These are phyloP conservation scores for Dicaeum eximium DNA, from an alignment of 2,113 vertebrate genomes.

Conservation along the genomic window DNA sequence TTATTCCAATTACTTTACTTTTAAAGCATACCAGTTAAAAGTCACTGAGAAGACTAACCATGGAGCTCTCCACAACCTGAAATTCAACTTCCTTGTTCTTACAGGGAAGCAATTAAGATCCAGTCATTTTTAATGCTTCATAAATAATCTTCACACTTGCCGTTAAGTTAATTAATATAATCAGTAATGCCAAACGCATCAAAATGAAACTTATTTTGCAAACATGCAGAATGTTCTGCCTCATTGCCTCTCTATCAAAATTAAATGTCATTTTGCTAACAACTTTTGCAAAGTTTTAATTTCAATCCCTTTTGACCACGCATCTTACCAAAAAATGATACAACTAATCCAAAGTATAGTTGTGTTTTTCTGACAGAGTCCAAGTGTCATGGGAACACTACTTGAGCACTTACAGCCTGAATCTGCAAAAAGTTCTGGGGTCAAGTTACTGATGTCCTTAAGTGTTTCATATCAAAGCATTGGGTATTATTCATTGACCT, in stretches of 20 bases:
- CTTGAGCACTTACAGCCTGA: neutral
- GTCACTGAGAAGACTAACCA: neutral
- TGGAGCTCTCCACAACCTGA: conserved; percentile 19
- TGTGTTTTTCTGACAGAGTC: neutral
- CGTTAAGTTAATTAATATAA: conserved; percentile 76
- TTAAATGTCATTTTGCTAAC: conserved; percentile 61
- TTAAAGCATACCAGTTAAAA: conserved; percentile 21
- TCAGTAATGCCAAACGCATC: conserved; percentile 67
- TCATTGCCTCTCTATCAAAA: conserved; percentile 59
- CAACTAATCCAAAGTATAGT: neutral
- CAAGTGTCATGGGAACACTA: neutral
- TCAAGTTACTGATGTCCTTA: conserved; percentile 12
- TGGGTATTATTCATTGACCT: conserved; percentile 25
- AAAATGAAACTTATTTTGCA: conserved; percentile 74
- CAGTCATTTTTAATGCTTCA: conserved; percentile 69
- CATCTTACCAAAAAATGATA: neutral
- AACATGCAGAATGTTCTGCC: conserved; percentile 67
- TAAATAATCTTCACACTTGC: conserved; percentile 73
- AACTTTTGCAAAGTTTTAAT: conserved; percentile 58
- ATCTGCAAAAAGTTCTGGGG: conserved; percentile 20
- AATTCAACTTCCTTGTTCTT: conserved; percentile 64
- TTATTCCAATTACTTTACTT: neutral
- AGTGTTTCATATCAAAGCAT: conserved; percentile 26
- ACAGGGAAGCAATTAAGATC: conserved; percentile 66
- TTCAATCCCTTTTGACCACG: conserved; percentile 21